Base-by-base conservation (phyloP, 2,113 vertebrate species). In the Notarius lentiginosus region DNA sequence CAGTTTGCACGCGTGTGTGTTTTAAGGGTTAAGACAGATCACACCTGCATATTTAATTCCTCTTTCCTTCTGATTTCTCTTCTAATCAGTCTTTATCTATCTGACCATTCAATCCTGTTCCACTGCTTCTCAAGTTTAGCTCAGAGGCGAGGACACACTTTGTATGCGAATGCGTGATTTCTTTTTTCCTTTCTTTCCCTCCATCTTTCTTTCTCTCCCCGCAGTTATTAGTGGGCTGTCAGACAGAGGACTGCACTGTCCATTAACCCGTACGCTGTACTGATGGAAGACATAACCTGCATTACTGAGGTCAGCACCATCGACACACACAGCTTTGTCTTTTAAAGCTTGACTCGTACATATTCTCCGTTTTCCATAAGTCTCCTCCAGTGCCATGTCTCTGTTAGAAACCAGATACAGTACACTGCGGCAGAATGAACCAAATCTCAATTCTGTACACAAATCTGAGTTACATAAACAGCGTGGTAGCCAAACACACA, bases 191-290 rank as follows among this genome's bases (percentile, higher is more conserved):
- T 75, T 86, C 63, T 27, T 41, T 27, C 47, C 51, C 18, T 76
- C 51, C 49, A 55, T 58, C 18, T n/a, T 83, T 77, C 63, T 73
- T 72, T 75, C 68, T 73, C 83, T 60, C 86, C 66, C 70, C 30
- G 22, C 58, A 79, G 88, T 92, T 93, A 92, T 93, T 94, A 93
- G 91, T 89, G 86, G 88, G 91, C 91, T 93, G 92, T 94, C 92
- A 92, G 85, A 30, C 56, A 55, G 86, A 90, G 88, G 87, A 88
- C 61, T 73, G 87, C 87, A 76, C 90, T 90, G 93, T 94, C 92
- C 91, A 94, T 94, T 94, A 94, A 94, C 93, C 91, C 91, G 51
- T 88, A 90, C 34, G 47, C 63, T 34, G 61, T 84, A 61, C 87
- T 89, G 89, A 92, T 92, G 91, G 92, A 92, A 88, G 91, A 88